These are phyloP conservation scores for Caradrina kadenii DNA, from an alignment of 2,888 invertebrate species.

Conservation along the genomic window DNA sequence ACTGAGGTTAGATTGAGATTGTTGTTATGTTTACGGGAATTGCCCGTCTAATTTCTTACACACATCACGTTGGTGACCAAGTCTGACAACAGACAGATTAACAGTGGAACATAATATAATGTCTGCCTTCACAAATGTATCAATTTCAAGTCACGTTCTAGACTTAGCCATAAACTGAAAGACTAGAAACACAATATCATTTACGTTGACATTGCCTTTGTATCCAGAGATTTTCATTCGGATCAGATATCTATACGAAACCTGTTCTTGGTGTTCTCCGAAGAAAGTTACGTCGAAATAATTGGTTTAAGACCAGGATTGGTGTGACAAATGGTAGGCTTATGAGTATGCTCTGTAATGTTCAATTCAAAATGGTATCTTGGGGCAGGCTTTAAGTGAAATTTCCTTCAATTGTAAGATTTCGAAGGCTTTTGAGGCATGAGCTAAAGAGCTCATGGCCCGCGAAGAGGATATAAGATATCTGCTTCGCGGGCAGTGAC, in stretches of 20 bases:
- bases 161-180: slow-evolving; percentile 28
- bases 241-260: slow-evolving; percentile 42
- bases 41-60: too few species aligned
- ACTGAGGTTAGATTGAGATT: too few species aligned
- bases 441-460: too few species aligned
- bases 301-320: slow-evolving; percentile 16
- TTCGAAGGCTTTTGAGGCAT: neutral
- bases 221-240: slow-evolving; percentile 18
- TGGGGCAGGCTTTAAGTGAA: neutral
- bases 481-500: too few species aligned
- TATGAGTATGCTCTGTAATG: slow-evolving; percentile 1
- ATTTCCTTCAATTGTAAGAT: neutral
- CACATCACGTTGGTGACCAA: too few species aligned
- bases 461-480: too few species aligned
- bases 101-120: neutral
- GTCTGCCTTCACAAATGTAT: neutral
- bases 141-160: slow-evolving; percentile 27
- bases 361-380: neutral
- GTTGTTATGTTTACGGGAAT: too few species aligned
- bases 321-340: slow-evolving; percentile 18
- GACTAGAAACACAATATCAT: slow-evolving; percentile 25
- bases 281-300: slow-evolving; percentile 53
- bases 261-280: slow-evolving; percentile 30
- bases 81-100: neutral
- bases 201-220: slow-evolving; percentile 50